Conservation (phyloP, 2,888 invertebrate genomes). For the Perizoma affinitatum region DNA sequence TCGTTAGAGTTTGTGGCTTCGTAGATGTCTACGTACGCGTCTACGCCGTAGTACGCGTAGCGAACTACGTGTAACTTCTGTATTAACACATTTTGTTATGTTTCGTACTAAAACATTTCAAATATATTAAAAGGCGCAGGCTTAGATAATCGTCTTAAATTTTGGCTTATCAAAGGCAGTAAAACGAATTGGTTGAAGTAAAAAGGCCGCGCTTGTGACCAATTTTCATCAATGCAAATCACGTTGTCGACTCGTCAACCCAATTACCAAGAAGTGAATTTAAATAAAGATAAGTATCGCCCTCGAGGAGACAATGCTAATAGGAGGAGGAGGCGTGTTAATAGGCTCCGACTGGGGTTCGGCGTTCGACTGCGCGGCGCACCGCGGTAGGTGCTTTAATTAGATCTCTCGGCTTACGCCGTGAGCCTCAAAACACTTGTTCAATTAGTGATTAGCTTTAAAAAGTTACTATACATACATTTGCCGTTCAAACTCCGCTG, state of each 20-base stretch:
- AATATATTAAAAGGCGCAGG: neutral
- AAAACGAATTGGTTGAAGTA: constrained; percentile 74
- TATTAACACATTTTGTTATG: constrained; percentile 16
- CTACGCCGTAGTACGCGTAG: constrained; percentile 31
- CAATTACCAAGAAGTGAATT: constrained; percentile 85
- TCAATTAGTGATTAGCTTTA: constrained; percentile 79
- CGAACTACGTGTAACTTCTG: constrained; percentile 21
- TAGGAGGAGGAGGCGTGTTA: constrained; percentile 81
- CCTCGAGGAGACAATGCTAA: constrained; percentile 84
- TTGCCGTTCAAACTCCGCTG: constrained; percentile 20
- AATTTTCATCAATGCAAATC: constrained; percentile 84
- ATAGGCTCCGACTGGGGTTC: constrained; percentile 76
- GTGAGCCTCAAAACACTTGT: constrained; percentile 79
- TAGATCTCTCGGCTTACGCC: constrained; percentile 80
- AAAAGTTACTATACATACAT: constrained; percentile 67
- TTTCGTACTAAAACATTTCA: neutral
- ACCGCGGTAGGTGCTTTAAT: constrained; percentile 80
- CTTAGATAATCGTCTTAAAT: too few relatives aligned
- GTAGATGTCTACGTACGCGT: constrained; percentile 30
- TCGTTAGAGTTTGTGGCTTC: constrained; percentile 33
- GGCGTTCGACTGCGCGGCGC: constrained; percentile 45
- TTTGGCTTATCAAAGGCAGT: constrained; percentile 55
- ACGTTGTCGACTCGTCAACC: constrained; percentile 85
- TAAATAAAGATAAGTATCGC: constrained; percentile 85
- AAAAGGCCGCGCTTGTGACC: constrained; percentile 70